Evolutionary conservation across 2,888 invertebrate genomes (phyloP).

Genomic region (Gryllus longicercus): DNA sequence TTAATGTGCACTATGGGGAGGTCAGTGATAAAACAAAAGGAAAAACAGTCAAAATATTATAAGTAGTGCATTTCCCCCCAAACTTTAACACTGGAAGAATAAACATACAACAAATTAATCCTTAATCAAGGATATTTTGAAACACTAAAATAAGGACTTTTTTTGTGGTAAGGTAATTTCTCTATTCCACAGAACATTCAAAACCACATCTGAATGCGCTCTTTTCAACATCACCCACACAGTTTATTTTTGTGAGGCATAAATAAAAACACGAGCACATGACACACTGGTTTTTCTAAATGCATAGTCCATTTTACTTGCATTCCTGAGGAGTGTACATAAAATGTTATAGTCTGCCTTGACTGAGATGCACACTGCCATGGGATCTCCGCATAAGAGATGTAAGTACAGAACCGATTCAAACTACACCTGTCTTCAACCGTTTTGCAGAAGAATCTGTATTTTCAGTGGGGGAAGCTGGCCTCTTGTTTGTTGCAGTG

Average conservation of each 20-base stretch:
- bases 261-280: neutral
- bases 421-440: neutral
- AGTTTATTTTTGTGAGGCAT: slow-evolving; percentile 6
- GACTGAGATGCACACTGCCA: neutral
- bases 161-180: neutral
- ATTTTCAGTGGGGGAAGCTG: neutral
- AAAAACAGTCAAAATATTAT: too few relatives aligned
- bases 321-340: neutral
- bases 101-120: neutral
- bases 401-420: neutral
- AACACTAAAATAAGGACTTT: neutral
- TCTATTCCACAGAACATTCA: neutral
- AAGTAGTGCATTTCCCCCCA: neutral
- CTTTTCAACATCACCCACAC: neutral
- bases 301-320: neutral
- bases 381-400: neutral
- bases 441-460: neutral
- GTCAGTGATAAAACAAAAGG: too few relatives aligned
- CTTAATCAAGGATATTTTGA: neutral
- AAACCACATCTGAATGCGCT: neutral
- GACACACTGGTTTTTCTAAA: neutral
- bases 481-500: neutral
- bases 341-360: neutral
- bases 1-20: too few relatives aligned
- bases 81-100: neutral